These are phyloP conservation scores for Drosophila erecta DNA, from an alignment of 1,140 invertebrate species.

Conservation along the genomic window DNA sequence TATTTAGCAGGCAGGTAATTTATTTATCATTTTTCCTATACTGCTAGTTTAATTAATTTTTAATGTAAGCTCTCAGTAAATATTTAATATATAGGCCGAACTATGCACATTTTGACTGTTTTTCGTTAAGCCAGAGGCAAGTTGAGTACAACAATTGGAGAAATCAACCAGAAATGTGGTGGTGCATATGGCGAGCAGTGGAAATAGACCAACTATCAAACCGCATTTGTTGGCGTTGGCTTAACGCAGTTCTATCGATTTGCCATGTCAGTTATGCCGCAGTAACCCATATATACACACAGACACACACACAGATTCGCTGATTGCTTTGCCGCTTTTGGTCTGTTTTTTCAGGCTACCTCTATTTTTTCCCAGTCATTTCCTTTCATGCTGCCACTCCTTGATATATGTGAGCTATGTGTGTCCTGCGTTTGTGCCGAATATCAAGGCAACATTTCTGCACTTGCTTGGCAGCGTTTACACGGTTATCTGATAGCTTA, in stretches of 20 bases:
- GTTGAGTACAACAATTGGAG: neutral
- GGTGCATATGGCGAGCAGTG: neutral
- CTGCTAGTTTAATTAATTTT: neutral
- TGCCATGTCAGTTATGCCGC: conserved; percentile 37
- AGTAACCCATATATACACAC: conserved; percentile 18
- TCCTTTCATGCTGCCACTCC: conserved; percentile 32
- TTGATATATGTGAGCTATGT: conserved; percentile 25
- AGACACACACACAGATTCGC: conserved; percentile 3
- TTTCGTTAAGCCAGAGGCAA: neutral
- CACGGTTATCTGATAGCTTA: conserved; percentile 70
- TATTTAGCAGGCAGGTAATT: neutral
- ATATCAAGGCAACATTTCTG: conserved; percentile 44
- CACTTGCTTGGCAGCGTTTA: conserved; percentile 53
- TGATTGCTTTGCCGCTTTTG: conserved; percentile 40
- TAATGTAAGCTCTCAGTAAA: neutral
- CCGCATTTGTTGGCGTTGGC: conserved; percentile 14
- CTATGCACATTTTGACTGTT: neutral
- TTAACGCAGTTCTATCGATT: conserved; percentile 41
- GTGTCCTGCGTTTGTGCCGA: conserved; percentile 11
- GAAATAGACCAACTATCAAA: conserved; percentile 1
- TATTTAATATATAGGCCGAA: conserved; percentile 1
- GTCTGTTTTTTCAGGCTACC: conserved; percentile 17
- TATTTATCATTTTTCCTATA: neutral
- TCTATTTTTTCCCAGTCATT: conserved; percentile 41
- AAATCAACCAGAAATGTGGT: conserved; percentile 10